Evolutionary conservation across 1,140 invertebrate genomes (phyloP).

Genomic region (honey bee (Apis mellifera)): DNA sequence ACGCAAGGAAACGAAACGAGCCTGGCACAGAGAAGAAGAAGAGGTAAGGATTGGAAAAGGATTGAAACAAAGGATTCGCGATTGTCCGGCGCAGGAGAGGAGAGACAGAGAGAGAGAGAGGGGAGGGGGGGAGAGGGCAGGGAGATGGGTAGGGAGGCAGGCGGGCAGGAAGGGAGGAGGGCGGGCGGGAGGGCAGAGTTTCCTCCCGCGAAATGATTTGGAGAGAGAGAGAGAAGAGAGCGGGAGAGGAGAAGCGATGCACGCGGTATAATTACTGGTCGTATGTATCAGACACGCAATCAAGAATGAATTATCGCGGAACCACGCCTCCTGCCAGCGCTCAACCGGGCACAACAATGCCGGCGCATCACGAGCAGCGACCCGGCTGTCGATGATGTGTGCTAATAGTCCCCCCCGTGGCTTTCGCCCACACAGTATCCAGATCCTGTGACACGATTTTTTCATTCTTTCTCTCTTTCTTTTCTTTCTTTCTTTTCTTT

Average conservation of each 20-base stretch:
- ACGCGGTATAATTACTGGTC: constrained; percentile 76
- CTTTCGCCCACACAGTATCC: constrained; percentile 68
- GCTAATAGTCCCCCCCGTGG: constrained; percentile 75
- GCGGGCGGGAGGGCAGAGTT: too few relatives aligned
- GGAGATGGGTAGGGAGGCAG: too few relatives aligned
- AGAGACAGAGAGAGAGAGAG: too few relatives aligned
- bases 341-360: constrained; percentile 76
- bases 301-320: constrained; percentile 79
- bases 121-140: too few relatives aligned
- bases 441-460: constrained; percentile 62
- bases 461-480: constrained; percentile 18
- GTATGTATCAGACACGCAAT: constrained; percentile 81
- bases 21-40: too few relatives aligned
- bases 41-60: too few relatives aligned
- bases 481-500: constrained; percentile 18
- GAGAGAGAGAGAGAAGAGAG: too few relatives aligned
- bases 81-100: too few relatives aligned
- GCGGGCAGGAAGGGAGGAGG: too few relatives aligned
- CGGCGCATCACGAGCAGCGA: constrained; percentile 78
- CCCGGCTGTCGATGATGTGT: constrained; percentile 79
- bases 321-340: constrained; percentile 74
- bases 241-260: constrained; percentile 16
- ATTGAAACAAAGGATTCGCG: too few relatives aligned
- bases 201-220: too few relatives aligned
- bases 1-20: too few relatives aligned